Percentiles rank a stretch among this genome's conserved stretches.
Evolutionary conservation across 1,140 invertebrate genomes (phyloP).

Genomic region (Tetramorium alpestre): DNA sequence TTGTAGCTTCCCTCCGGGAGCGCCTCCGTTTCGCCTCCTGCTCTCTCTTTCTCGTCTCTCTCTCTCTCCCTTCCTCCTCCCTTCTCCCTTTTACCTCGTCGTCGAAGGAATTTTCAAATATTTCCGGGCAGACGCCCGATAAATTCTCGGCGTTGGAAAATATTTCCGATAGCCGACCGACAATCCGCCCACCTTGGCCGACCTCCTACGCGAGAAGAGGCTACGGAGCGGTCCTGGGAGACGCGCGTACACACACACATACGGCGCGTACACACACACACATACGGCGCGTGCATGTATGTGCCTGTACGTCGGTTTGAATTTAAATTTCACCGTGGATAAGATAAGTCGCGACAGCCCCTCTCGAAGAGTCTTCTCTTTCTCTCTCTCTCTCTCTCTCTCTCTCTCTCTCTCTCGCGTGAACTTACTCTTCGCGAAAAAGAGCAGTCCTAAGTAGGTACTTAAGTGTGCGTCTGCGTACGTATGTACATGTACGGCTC

Average conservation of each 20-base stretch:
- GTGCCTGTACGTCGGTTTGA: slow-evolving; percentile 19
- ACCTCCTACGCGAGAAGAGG: slow-evolving; percentile 66
- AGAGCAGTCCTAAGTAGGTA: slow-evolving; percentile 8
- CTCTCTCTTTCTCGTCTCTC: neutral
- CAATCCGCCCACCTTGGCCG: slow-evolving; percentile 70
- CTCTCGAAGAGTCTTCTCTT: slow-evolving; percentile 6
- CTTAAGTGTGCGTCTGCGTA: slow-evolving; percentile 16
- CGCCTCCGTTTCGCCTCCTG: slow-evolving; percentile 34
- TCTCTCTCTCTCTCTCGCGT: neutral
- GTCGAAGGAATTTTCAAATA: slow-evolving; percentile 81
- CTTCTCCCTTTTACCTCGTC: slow-evolving; percentile 52
- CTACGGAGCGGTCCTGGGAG: slow-evolving; percentile 38
- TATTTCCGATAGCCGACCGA: slow-evolving; percentile 80
- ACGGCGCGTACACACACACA: neutral
- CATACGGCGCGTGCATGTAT: neutral
- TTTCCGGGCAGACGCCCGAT: slow-evolving; percentile 79
- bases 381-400: neutral
- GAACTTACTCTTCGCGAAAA: slow-evolving; percentile 8
- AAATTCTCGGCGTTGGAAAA: slow-evolving; percentile 82
- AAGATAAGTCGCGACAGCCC: slow-evolving; percentile 66
- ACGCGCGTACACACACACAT: slow-evolving; percentile 23
- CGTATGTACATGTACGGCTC: neutral
- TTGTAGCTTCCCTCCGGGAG: slow-evolving; percentile 59
- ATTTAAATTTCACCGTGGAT: slow-evolving; percentile 76
- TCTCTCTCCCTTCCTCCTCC: neutral